A percentile compares a stretch with the other conserved stretches of the same genome.
Evolutionary conservation across 2,888 invertebrate species (phyloP).

Genomic region (Lasioglossum vierecki): DNA sequence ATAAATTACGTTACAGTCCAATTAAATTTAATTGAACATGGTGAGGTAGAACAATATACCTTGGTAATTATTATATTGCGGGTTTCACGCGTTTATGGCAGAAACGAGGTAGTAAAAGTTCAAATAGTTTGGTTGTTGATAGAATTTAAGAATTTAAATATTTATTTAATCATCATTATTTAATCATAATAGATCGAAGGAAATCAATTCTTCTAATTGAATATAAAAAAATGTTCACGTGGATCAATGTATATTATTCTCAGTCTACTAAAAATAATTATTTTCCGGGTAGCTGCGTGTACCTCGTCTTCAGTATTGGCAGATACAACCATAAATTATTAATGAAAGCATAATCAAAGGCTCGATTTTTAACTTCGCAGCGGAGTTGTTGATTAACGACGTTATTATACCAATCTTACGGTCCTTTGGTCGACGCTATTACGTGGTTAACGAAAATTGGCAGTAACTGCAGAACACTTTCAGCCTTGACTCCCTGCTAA

Average conservation of each 20-base stretch:
- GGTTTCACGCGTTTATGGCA: too few species aligned
- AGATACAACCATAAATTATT: not conserved
- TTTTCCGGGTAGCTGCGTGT: too few species aligned
- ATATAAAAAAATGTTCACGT: too few species aligned
- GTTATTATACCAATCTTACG: conserved; percentile 48
- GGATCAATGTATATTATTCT: not conserved
- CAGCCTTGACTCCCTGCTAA: conserved; percentile 30
- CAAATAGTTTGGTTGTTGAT: too few species aligned
- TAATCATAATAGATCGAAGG: too few species aligned
- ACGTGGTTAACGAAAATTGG: conserved; percentile 61
- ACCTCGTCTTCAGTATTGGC: not conserved
- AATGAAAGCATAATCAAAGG: not conserved
- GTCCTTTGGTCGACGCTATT: conserved; percentile 30
- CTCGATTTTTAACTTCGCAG: conserved; percentile 2
- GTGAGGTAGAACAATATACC: not conserved
- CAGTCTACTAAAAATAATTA: not conserved
- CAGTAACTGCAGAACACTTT: conserved; percentile 61
- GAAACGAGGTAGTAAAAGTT: too few species aligned
- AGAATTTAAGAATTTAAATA: too few species aligned
- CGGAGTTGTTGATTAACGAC: conserved; percentile 37
- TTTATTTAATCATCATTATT: too few species aligned
- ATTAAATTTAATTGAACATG: not conserved
- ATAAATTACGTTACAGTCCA: not conserved
- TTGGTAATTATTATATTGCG: not conserved
- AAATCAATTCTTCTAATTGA: too few species aligned